Percentiles rank a stretch among this genome's conserved stretches.
phyloP scores from a whole-genome alignment of 2,113 vertebrate genomes.

The Caloenas nicobarica region DNA sequence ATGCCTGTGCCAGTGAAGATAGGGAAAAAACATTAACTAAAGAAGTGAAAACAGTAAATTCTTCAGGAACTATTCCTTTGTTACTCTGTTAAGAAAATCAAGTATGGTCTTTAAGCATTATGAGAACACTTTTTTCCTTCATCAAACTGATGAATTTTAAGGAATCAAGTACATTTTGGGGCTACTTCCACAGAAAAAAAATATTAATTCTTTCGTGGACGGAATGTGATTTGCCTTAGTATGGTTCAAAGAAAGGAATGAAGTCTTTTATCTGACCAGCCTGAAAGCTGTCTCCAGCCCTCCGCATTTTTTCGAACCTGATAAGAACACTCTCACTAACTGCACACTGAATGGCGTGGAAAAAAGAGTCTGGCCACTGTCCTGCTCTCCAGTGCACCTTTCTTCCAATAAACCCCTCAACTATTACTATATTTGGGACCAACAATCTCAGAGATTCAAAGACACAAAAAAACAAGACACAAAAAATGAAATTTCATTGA shows the following conservation, averaged over 20 bases:
- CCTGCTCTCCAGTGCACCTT: not conserved
- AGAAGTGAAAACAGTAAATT: not conserved
- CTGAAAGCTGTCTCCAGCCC: not conserved
- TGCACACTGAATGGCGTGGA: not conserved
- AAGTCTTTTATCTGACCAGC: not conserved
- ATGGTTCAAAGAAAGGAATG: not conserved
- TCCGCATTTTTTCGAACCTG: not conserved
- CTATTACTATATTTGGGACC: not conserved
- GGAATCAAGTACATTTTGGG: not conserved
- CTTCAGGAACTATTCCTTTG: not conserved
- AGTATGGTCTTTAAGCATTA: not conserved
- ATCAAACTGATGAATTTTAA: not conserved
- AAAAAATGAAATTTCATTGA: not conserved
- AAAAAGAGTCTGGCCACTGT: not conserved
- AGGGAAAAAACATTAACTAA: not conserved
- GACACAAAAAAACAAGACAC: not conserved
- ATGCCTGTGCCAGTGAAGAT: not conserved
- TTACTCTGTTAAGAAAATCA: not conserved
- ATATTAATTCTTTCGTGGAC: not conserved
- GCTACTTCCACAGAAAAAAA: not conserved
- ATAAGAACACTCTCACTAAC: not conserved
- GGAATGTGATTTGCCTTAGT: not conserved
- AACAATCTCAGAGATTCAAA: not conserved
- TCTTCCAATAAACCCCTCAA: not conserved
- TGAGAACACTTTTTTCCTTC: not conserved